Evolutionary conservation across 2,797 vertebrate species (phyloP), one percentile per base, ranked within the genome.

Genomic region (Borostomias antarcticus): DNA sequence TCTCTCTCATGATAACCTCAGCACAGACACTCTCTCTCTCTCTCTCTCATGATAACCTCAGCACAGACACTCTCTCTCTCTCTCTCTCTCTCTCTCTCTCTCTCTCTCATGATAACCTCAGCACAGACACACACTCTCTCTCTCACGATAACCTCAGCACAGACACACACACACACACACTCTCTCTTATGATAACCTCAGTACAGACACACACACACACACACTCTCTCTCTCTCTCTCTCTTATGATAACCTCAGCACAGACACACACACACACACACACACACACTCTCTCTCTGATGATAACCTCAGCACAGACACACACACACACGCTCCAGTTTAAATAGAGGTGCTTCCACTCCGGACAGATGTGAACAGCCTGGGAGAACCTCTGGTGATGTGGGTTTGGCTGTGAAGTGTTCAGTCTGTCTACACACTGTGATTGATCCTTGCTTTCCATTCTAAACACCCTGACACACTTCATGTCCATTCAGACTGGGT

Each of bases 311-410:
- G n/a, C n/a, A n/a, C n/a, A n/a, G n/a, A n/a, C n/a, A n/a, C n/a
- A n/a, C n/a, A n/a, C 81, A 79, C 82, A 89, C 80, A 76, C 68
- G 73, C 86, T 86, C 83, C 87, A 84, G 79, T 89, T 88, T 86
- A 85, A 74, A 82, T 82, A 83, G 88, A 87, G 73, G 61, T 78
- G 82, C 84, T 89, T 84, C 86, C 75, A 74, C 82, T 77, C 80
- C 82, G 83, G 80, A 81, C 79, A 82, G 80, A 79, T 69, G 82
- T 73, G 68, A n/a, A 70, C 81, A 74, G 74, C 71, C 75, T 68
- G 60, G 64, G 60, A 47, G 73, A n/a, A n/a, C n/a, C n/a, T n/a
- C 47, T 69, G 67, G 63, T 45, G 63, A n/a, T n/a, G n/a, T n/a
- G n/a, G n/a, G n/a, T n/a, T n/a, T n/a, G n/a, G n/a, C n/a, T n/a